phyloP scores from a whole-genome alignment of 2,797 vertebrate species.

The Helostoma temminkii region DNA sequence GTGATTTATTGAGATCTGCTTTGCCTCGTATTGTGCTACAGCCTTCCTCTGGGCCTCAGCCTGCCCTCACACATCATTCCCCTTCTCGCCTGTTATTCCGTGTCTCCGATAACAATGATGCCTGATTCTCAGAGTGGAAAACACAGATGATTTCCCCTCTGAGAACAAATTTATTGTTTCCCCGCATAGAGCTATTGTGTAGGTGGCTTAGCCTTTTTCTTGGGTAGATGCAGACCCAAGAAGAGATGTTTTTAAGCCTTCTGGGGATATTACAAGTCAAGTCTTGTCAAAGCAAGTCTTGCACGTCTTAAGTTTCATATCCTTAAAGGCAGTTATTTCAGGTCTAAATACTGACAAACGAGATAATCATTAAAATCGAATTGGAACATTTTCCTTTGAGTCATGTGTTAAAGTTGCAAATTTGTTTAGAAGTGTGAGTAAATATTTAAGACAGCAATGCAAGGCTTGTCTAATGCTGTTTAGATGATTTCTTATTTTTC shows the following conservation, averaged over 20 bases:
- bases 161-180: constrained; percentile 64
- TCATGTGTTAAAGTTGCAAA: background rate
- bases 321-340: background rate
- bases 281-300: constrained; percentile 3
- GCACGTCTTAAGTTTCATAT: constrained; percentile 1
- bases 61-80: constrained; percentile 61
- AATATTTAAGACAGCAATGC: background rate
- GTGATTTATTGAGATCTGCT: constrained; percentile 78
- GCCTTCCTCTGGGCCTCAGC: constrained; percentile 73
- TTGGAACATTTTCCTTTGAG: background rate
- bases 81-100: constrained; percentile 51
- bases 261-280: background rate
- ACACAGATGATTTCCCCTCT: constrained; percentile 51
- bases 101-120: constrained; percentile 71
- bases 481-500: too few relatives aligned
- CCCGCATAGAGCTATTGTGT: constrained; percentile 40
- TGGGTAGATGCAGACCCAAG: constrained; percentile 16
- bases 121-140: constrained; percentile 61
- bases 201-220: constrained; percentile 38
- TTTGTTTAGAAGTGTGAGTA: background rate
- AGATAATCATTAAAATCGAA: background rate
- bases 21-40: constrained; percentile 73
- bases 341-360: background rate
- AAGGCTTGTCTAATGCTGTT: background rate
- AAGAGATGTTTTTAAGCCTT: constrained; percentile 20